These are phyloP conservation scores for Eriosoma lanigerum DNA, from an alignment of 1,140 invertebrate genomes.

Conservation along the genomic window DNA sequence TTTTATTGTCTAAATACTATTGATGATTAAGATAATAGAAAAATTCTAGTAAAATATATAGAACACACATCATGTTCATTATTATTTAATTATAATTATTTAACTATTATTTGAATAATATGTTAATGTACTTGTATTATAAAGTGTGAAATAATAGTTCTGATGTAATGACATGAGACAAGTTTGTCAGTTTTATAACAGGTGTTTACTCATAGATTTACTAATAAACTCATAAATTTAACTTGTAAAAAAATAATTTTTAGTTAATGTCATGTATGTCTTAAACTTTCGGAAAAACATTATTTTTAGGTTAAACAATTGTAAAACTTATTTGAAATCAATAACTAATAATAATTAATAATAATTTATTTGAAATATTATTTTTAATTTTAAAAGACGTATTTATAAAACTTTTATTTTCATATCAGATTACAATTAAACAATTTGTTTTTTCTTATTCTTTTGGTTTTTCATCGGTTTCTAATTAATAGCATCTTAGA, in stretches of 20 bases:
- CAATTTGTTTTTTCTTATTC: slow-evolving; percentile 17
- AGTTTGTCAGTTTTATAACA: background rate
- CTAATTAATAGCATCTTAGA: slow-evolving; percentile 13
- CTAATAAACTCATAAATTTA: slow-evolving; percentile 3
- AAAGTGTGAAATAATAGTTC: background rate
- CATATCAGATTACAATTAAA: background rate
- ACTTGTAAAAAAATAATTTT: background rate
- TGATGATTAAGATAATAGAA: too few relatives aligned
- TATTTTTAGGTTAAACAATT: slow-evolving; percentile 17
- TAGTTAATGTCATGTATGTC: background rate
- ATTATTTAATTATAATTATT: too few relatives aligned
- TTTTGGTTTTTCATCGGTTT: background rate
- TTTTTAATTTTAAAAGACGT: slow-evolving; percentile 14
- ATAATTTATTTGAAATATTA: background rate
- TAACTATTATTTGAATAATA: too few relatives aligned
- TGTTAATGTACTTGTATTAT: background rate
- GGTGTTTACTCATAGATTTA: slow-evolving; percentile 13
- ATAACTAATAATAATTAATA: too few relatives aligned
- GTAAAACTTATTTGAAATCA: background rate
- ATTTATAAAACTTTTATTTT: slow-evolving; percentile 5
- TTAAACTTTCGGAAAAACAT: background rate
- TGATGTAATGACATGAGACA: background rate
- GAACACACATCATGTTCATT: too few relatives aligned
- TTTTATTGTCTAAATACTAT: too few relatives aligned
- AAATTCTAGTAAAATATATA: too few relatives aligned